Base-by-base conservation (phyloP, 1,140 invertebrate genomes). In the Zaprionus kolodkinae region DNA sequence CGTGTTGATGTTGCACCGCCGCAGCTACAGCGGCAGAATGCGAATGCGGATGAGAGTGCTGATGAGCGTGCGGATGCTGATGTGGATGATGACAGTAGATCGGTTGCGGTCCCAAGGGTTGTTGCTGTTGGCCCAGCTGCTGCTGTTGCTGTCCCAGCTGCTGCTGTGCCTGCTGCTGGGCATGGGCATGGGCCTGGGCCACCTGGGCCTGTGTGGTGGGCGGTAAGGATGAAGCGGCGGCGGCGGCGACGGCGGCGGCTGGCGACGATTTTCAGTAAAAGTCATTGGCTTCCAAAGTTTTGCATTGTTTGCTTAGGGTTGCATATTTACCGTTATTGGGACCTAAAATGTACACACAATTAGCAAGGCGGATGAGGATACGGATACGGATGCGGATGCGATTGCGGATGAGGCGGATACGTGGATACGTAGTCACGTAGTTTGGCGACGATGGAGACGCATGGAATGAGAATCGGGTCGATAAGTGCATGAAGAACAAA, bases 231-330 rank as follows among this genome's bases (percentile, higher is more conserved):
- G 74, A 80, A 62, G 79, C 89, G 71, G 77, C 73, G 17, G 72
- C 84, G 21, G 77, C 67, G 79, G 80, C 80, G 83, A 81, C 86
- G 78, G 88, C 76, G 68, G 78, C 75, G 78, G 94, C 94, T 93
- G 94, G 93, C 93, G 94, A 94, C 93, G 94, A 94, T 92, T 95
- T 96, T 97, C 96, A 98, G 96, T 98, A 98, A 94, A 97, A 98
- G 94, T 98, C 97, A 92, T 96, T 97, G 72, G 97, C 97, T 94
- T 98, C 97, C 59, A 98, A 94, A 68, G 97, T 98, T 94, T 98
- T 98, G 95, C 97, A 98, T 94, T 97, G 97, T 94, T 97, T 97
- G 95, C 96, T 97, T 93, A 98, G 94, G 94, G 97, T 97, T 93
- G 96, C 96, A 95, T 97, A 97, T 95, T 97, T 96, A 94, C 96